A percentile compares a stretch with the other conserved stretches of the same genome.
These are phyloP conservation scores for Cynopterus sphinx DNA, from an alignment of 2,797 vertebrate genomes.

Conservation along the genomic window DNA sequence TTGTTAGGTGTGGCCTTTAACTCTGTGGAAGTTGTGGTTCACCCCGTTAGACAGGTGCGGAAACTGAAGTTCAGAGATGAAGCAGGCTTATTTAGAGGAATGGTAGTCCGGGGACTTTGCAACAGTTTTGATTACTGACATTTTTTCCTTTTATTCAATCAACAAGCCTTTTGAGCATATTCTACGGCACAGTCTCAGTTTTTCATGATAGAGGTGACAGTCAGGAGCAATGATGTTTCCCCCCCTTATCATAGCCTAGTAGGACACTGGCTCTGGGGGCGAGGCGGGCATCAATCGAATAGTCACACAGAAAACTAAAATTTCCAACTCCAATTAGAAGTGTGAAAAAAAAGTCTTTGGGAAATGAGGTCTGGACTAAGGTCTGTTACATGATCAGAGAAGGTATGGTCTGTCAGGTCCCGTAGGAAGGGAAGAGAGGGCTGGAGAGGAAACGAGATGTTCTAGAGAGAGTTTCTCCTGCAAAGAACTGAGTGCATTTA, in stretches of 20 bases:
- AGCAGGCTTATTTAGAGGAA: background rate
- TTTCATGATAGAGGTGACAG: background rate
- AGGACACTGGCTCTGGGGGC: background rate
- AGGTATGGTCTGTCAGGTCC: background rate
- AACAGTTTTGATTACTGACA: background rate
- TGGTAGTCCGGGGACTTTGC: background rate
- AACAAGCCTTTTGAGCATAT: background rate
- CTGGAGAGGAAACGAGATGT: background rate
- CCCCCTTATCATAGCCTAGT: accelerated
- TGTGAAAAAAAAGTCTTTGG: background rate
- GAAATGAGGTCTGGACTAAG: background rate
- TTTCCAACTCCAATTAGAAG: background rate
- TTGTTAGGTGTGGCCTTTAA: background rate
- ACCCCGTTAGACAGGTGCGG: background rate
- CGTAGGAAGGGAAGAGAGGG: background rate
- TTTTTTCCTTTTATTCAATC: background rate
- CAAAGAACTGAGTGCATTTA: accelerated
- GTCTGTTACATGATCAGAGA: background rate
- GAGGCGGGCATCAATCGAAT: background rate
- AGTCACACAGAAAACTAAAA: background rate
- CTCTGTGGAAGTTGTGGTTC: background rate
- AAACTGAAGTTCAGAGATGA: background rate
- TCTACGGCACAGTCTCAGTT: accelerated
- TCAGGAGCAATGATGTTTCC: accelerated
- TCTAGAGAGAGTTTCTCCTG: background rate